Percentiles rank a stretch among this genome's conserved stretches.
Evolutionary conservation across 2,888 invertebrate genomes (phyloP).

Genomic region (Meloe dianella): DNA sequence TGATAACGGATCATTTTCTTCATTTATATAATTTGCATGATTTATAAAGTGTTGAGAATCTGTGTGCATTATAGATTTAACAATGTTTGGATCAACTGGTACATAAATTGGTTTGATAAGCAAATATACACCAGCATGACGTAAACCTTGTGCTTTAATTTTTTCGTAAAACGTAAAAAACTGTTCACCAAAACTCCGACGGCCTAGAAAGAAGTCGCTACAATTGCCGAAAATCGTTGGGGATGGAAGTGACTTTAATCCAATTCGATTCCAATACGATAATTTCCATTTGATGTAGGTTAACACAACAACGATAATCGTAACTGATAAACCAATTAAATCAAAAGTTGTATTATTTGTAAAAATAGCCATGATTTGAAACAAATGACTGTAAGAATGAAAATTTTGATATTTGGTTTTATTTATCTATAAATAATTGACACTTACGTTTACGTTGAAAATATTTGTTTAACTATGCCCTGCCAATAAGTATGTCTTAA

Average conservation of each 20-base stretch:
- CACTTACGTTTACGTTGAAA: background rate
- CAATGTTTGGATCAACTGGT: constrained; percentile 49
- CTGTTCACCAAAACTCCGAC: background rate
- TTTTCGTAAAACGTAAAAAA: background rate
- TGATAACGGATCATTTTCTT: constrained; percentile 49
- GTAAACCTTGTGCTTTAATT: constrained; percentile 3
- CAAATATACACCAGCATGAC: constrained; percentile 32
- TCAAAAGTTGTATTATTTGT: background rate
- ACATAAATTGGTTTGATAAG: constrained; percentile 44
- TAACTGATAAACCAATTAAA: background rate
- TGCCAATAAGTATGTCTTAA: too few species aligned
- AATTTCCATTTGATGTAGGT: constrained; percentile 20
- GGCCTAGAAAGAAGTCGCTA: background rate
- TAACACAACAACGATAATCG: background rate
- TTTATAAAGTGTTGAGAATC: constrained; percentile 54
- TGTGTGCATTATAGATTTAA: constrained; percentile 50
- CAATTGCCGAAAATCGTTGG: background rate
- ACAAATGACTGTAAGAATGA: background rate
- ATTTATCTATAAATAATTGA: background rate
- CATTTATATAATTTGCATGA: constrained; percentile 48
- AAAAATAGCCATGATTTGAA: background rate
- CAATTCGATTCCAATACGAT: constrained; percentile 17
- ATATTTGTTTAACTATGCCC: too few species aligned
- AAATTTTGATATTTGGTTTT: background rate
- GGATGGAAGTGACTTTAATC: background rate